Evolutionary conservation across 1,140 invertebrate species (phyloP).

Genomic region (Drosophila malerkotliana): DNA sequence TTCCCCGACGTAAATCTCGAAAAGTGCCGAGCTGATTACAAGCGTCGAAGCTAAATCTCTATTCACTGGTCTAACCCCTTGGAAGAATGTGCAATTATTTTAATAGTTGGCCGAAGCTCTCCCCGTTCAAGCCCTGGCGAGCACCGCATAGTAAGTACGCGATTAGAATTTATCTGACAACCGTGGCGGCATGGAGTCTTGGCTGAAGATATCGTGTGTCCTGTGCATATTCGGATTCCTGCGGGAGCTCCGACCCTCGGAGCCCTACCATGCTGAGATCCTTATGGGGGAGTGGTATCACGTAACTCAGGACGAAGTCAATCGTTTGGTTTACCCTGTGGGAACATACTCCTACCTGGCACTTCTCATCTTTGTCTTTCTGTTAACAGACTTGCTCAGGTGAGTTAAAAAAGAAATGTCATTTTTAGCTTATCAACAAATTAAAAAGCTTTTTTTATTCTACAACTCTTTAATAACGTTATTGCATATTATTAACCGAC

Average conservation of each 20-base stretch:
- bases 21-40: constrained; percentile 32
- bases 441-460: not conserved
- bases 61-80: constrained; percentile 31
- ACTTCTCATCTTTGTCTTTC: constrained; percentile 89
- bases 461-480: not conserved
- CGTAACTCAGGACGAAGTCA: constrained; percentile 85
- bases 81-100: constrained; percentile 63
- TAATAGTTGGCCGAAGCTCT: constrained; percentile 85
- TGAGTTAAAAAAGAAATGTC: constrained; percentile 20
- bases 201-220: constrained; percentile 87
- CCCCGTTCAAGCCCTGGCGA: constrained; percentile 9
- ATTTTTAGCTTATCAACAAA: no score
- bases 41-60: constrained; percentile 31
- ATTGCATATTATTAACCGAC: not conserved
- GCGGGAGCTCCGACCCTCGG: constrained; percentile 91
- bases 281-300: constrained; percentile 88
- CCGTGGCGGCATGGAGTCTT: constrained; percentile 79
- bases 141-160: not conserved
- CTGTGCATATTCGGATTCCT: constrained; percentile 91
- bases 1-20: constrained; percentile 20
- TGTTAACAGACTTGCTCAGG: constrained; percentile 91
- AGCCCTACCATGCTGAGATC: constrained; percentile 91
- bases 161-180: constrained; percentile 51
- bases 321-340: constrained; percentile 89
- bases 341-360: constrained; percentile 90